Evolutionary conservation across 2,113 vertebrate genomes (phyloP).

Genomic region (Larimichthys crocea): DNA sequence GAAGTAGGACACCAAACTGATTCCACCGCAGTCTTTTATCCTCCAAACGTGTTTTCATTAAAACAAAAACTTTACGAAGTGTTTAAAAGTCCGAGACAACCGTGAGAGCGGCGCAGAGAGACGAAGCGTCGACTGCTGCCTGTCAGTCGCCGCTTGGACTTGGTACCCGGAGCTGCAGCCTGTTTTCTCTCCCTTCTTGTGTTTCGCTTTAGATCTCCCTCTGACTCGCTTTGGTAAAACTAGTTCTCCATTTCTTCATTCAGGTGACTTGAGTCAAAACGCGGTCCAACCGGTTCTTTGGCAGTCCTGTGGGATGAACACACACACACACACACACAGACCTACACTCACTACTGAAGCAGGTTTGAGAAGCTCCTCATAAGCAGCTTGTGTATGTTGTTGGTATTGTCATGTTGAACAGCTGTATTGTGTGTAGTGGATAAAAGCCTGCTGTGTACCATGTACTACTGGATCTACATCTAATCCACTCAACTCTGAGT

Average conservation of each 20-base stretch:
- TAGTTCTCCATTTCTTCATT: slow-evolving; percentile 54
- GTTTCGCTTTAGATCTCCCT: neutral
- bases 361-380: slow-evolving; percentile 34
- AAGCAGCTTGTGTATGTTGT: slow-evolving; percentile 44
- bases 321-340: neutral
- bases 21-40: neutral
- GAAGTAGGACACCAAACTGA: slow-evolving; percentile 50
- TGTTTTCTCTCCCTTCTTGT: neutral
- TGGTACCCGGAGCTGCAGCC: slow-evolving; percentile 35
- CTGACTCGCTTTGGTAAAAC: slow-evolving; percentile 13
- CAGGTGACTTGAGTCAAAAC: slow-evolving; percentile 54
- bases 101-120: neutral
- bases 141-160: slow-evolving; percentile 46
- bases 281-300: slow-evolving; percentile 72
- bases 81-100: neutral
- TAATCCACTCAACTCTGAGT: slow-evolving; percentile 58
- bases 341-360: slow-evolving; percentile 18
- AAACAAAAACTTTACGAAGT: slow-evolving; percentile 1
- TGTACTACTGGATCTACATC: slow-evolving; percentile 29
- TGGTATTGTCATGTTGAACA: slow-evolving; percentile 65
- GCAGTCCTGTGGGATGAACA: slow-evolving; percentile 27
- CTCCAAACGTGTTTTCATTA: neutral
- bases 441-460: slow-evolving; percentile 45
- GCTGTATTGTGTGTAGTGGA: slow-evolving; percentile 44
- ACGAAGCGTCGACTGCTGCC: neutral